A percentile compares a stretch with the other conserved stretches of the same genome.
These are phyloP conservation scores for Benthochromis sp. DNA, from an alignment of 2,113 vertebrate genomes.

Conservation along the genomic window DNA sequence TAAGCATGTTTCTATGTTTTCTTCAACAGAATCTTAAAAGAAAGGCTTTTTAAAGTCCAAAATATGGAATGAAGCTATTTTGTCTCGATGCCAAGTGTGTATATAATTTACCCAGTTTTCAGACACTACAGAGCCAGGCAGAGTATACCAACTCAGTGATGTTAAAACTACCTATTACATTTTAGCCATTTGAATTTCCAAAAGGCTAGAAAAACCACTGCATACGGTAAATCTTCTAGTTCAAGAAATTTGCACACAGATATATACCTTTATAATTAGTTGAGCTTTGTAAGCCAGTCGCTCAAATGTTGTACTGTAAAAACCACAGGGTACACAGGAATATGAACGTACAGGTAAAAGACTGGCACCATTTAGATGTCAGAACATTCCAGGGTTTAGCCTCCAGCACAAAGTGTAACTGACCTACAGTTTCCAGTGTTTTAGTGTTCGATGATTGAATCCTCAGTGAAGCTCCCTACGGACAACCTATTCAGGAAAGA, in stretches of 20 bases:
- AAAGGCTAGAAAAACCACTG: constrained; percentile 1
- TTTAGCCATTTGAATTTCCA: not conserved
- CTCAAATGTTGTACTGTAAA: constrained; percentile 19
- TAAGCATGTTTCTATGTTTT: constrained; percentile 68
- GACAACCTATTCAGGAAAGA: constrained; percentile 47
- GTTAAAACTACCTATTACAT: constrained; percentile 12
- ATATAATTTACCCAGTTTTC: constrained; percentile 24
- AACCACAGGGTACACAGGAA: constrained; percentile 42
- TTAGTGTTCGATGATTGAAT: not conserved
- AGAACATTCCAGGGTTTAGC: constrained; percentile 57
- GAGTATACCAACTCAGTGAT: constrained; percentile 34
- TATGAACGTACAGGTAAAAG: not conserved
- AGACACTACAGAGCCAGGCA: constrained; percentile 29
- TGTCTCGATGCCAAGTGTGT: constrained; percentile 61
- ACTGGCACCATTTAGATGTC: not conserved
- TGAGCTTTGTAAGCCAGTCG: not conserved
- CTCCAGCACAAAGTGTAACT: constrained; percentile 35
- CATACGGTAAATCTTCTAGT: not conserved
- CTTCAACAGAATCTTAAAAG: constrained; percentile 38
- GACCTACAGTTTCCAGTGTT: not conserved
- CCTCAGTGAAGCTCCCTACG: not conserved
- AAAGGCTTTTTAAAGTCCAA: constrained; percentile 44
- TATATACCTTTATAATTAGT: constrained; percentile 33
- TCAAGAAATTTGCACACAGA: constrained; percentile 25
- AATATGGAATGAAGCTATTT: constrained; percentile 42